Conservation (phyloP, 2,113 vertebrate species). For the Nematolebias whitei region DNA sequence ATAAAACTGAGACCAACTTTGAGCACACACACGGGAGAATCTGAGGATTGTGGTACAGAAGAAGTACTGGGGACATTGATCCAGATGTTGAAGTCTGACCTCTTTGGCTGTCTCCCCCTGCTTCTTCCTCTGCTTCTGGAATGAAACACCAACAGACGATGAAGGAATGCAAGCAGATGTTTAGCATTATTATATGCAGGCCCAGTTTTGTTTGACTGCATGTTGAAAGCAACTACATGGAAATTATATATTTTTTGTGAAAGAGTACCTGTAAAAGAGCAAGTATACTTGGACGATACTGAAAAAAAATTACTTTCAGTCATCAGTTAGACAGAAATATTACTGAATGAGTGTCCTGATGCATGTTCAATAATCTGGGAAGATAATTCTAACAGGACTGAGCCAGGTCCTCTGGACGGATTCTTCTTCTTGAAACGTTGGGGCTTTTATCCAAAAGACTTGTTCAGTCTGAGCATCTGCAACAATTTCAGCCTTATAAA, state of each 20-base stretch:
- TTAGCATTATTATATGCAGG: constrained; percentile 38
- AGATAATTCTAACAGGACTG: no score
- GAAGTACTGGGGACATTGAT: constrained; percentile 37
- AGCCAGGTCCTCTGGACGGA: no score
- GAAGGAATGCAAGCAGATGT: constrained; percentile 63
- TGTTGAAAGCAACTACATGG: constrained; percentile 16
- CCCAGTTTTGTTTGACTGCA: constrained; percentile 14
- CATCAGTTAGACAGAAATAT: no score
- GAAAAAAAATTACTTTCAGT: no score
- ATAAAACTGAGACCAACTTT: constrained; percentile 1
- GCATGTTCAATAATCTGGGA: no score
- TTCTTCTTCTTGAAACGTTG: no score
- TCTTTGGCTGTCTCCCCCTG: constrained; percentile 38
- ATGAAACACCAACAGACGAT: constrained; percentile 41
- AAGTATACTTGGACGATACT: no score
- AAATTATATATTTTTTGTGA: background rate
- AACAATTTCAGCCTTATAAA: no score
- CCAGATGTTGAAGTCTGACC: constrained; percentile 53
- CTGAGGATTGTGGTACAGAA: constrained; percentile 15
- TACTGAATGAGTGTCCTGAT: no score
- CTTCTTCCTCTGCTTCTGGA: constrained; percentile 42
- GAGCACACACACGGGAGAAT: constrained; percentile 6
- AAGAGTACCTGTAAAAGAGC: no score
- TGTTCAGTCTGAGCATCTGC: no score
- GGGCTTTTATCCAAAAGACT: no score